Conservation (phyloP, 2,888 invertebrate species). For the Steromphala cineraria region DNA sequence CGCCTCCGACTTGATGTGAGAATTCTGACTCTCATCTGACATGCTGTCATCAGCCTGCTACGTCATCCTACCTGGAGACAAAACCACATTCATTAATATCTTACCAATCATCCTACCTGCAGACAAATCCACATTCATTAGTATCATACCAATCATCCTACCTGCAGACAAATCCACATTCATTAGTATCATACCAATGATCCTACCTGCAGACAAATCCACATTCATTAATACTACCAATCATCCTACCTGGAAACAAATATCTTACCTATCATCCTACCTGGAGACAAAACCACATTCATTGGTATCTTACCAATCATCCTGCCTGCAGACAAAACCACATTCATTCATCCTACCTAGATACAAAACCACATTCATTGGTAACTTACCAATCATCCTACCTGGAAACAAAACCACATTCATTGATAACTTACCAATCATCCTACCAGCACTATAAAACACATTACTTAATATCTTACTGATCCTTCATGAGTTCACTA, state of each 20-base stretch:
- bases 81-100: not conserved
- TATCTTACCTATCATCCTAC: not conserved
- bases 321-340: not conserved
- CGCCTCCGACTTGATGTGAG: conserved; percentile 27
- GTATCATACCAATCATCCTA: not conserved
- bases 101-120: not conserved
- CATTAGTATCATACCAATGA: not conserved
- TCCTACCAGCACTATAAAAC: not conserved
- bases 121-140: not conserved
- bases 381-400: not conserved
- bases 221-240: too few species aligned
- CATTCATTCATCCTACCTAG: not conserved
- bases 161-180: not conserved
- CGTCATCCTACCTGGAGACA: conserved; percentile 16
- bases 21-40: conserved; percentile 27
- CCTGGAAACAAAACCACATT: not conserved
- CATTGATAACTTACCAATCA: not conserved
- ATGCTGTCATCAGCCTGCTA: conserved; percentile 11
- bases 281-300: not conserved
- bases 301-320: not conserved
- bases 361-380: not conserved
- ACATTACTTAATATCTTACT: too few species aligned
- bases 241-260: not conserved
- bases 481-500: not conserved
- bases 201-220: not conserved